Evolutionary conservation across 2,888 invertebrate species (phyloP), one percentile per base, ranked within the genome.

Genomic region (Rhagonycha fulva): DNA sequence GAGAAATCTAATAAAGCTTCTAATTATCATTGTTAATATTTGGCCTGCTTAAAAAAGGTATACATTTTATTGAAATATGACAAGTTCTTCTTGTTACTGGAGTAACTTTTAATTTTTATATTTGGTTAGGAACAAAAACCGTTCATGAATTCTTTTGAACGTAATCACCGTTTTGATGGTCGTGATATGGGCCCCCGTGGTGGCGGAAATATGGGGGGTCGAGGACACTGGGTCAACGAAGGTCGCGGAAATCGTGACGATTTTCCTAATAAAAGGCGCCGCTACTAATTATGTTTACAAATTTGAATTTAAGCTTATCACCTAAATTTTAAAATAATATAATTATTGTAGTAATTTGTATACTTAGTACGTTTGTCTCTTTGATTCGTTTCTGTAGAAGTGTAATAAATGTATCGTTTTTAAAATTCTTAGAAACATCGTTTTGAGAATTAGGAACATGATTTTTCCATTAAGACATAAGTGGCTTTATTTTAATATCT

Each of bases 221-320:
- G 82, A 67, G 80, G 79, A 19, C 80, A 80, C 71, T 84, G 84
- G 84, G 83, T 82, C 73, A 82, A 82, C 76, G 82, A 83, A 76
- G 79, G 79, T 75, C 79, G 83, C 63, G 78, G 71, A 63, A 74
- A 72, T 66, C 76, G 76, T 67, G 78, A 78, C 12, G 83, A 83
- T 79, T 83, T 80, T 76, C 83, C 82, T 62, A 81, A 80, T 79
- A 83, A 83, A 78, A 79, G 84, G 62, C 81, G 84, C 26, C 83
- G 84, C 62, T 84, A 82, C 77, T 83, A 84, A 80, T 70, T 68
- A 62, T 62, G 4, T 23, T 62, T 4, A 19, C 11, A 24, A 24
- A 12, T 19, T 14, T 62, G 4, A 62, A 63, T 23, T 24, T 0
- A 19, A 14, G 14, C 5, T 12, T 66, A 24, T 24, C 63, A 66